These are phyloP conservation scores for Cyphomyrmex costatus DNA, from an alignment of 1,140 invertebrate genomes.

Conservation along the genomic window DNA sequence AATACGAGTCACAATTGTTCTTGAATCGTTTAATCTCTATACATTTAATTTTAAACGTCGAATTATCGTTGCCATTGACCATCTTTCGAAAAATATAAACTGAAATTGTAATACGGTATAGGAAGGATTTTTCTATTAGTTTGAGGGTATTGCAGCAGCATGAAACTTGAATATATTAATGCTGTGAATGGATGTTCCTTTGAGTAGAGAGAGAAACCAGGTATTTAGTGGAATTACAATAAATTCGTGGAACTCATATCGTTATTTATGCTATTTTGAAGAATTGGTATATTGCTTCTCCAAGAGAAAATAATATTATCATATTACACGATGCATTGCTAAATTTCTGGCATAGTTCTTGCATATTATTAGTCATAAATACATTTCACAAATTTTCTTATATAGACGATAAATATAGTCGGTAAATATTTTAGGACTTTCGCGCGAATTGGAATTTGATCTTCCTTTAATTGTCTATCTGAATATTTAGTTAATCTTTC, in stretches of 20 bases:
- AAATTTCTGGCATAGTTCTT: background rate
- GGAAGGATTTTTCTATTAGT: background rate
- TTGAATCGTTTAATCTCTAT: no score
- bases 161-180: conserved; percentile 47
- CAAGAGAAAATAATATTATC: background rate
- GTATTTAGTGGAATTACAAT: conserved; percentile 48
- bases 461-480: background rate
- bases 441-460: background rate
- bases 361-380: background rate
- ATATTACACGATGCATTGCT: background rate
- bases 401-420: background rate
- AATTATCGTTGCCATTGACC: background rate
- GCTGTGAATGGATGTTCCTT: conserved; percentile 13
- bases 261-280: conserved; percentile 39
- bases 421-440: conserved; percentile 9
- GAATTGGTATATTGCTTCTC: background rate
- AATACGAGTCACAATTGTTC: background rate
- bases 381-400: background rate
- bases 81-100: background rate
- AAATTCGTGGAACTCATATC: conserved; percentile 45
- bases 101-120: background rate
- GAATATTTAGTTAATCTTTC: conserved; percentile 2
- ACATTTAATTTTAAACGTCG: background rate
- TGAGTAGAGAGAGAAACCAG: background rate
- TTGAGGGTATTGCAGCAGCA: conserved; percentile 19